Percentiles rank a stretch among this genome's conserved stretches.
Evolutionary conservation across 2,888 invertebrate genomes (phyloP).

Genomic region (Mystacides longicornis): DNA sequence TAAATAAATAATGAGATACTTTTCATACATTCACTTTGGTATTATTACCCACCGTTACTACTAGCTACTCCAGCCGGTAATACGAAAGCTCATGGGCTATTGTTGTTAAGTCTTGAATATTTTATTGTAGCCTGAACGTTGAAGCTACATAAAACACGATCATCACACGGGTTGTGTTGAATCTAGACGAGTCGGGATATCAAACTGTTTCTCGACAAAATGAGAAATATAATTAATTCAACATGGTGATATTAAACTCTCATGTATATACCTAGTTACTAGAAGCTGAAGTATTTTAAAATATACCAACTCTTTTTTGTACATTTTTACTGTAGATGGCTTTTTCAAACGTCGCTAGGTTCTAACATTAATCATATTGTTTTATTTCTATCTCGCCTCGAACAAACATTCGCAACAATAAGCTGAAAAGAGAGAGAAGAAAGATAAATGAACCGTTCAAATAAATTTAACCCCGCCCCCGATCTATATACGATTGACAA

Average conservation of each 20-base stretch:
- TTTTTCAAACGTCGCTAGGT: background rate
- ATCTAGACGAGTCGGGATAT: too few relatives aligned
- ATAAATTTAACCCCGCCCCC: too few relatives aligned
- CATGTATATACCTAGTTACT: too few relatives aligned
- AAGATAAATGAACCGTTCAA: too few relatives aligned
- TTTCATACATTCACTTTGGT: conserved; percentile 1
- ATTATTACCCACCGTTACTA: background rate
- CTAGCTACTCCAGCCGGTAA: background rate
- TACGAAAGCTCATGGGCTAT: conserved; percentile 1
- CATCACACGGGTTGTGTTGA: too few relatives aligned
- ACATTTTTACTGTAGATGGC: background rate
- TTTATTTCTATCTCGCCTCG: background rate
- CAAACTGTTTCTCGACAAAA: background rate
- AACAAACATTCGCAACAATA: too few relatives aligned
- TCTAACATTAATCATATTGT: background rate
- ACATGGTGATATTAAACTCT: background rate
- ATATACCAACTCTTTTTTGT: background rate
- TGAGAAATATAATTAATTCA: background rate
- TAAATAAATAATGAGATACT: background rate
- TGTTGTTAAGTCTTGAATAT: background rate
- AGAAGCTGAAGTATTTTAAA: too few relatives aligned
- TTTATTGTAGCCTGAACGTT: background rate
- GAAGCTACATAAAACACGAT: too few relatives aligned
- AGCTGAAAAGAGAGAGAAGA: too few relatives aligned
- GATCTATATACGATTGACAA: too few relatives aligned